A percentile compares a stretch with the other conserved stretches of the same genome.
Conservation (phyloP, 2,797 vertebrate species). For the Lophius americanus region DNA sequence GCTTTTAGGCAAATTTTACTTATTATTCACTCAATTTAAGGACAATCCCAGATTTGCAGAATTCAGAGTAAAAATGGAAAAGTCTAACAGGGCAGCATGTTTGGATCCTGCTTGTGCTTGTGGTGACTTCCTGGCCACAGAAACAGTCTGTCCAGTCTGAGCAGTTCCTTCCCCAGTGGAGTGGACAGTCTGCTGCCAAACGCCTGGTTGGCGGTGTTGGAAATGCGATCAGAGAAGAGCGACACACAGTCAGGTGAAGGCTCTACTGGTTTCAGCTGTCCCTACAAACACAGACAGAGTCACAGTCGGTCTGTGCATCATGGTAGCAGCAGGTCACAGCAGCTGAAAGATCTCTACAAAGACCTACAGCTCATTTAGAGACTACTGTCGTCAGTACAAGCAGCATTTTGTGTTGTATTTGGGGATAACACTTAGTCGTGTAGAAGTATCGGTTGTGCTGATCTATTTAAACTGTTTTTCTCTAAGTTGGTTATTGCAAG, state of each 20-base stretch:
- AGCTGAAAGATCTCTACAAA: background rate
- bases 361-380: too few species aligned
- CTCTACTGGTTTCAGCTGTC: constrained; percentile 74
- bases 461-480: too few species aligned
- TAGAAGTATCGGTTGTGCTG: too few species aligned
- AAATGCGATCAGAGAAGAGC: constrained; percentile 79
- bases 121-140: constrained; percentile 67
- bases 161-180: constrained; percentile 79
- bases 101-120: constrained; percentile 71
- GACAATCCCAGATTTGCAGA: background rate
- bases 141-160: constrained; percentile 81
- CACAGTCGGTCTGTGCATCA: background rate
- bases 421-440: too few species aligned
- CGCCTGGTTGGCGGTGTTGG: constrained; percentile 79
- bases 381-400: too few species aligned
- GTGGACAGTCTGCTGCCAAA: constrained; percentile 83
- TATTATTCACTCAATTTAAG: background rate
- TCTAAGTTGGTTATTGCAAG: too few species aligned
- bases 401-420: too few species aligned
- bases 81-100: constrained; percentile 76
- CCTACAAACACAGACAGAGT: constrained; percentile 66
- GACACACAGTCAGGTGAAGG: constrained; percentile 69
- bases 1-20: background rate
- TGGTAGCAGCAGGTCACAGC: background rate
- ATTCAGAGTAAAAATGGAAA: background rate